Conservation (phyloP, 2,888 invertebrate species). For the Synanthedon andrenaeformis region DNA sequence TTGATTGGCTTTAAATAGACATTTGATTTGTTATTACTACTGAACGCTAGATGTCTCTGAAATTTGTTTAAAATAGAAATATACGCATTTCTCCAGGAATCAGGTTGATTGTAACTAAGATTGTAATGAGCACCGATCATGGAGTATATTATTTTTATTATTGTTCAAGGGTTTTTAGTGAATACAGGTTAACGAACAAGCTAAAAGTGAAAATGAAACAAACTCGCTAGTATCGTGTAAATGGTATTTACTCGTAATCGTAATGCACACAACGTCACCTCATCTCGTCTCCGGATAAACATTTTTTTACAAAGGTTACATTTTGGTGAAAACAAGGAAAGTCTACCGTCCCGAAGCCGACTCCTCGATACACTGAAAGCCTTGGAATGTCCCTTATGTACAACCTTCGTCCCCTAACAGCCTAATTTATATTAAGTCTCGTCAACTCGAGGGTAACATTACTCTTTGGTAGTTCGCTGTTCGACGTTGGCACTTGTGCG, state of each 20-base stretch:
- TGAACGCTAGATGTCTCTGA: too few species aligned
- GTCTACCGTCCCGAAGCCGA: conserved; percentile 42
- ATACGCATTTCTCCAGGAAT: too few species aligned
- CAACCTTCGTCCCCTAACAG: conserved; percentile 48
- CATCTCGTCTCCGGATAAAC: conserved; percentile 48
- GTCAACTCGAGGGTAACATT: conserved; percentile 64
- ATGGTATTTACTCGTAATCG: conserved; percentile 69
- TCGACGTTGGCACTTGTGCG: conserved; percentile 11
- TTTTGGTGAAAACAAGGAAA: conserved; percentile 62
- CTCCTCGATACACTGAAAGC: conserved; percentile 34
- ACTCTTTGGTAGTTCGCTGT: conserved; percentile 62
- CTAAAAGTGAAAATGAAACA: conserved; percentile 34
- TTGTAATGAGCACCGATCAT: too few species aligned
- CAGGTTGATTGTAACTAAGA: too few species aligned
- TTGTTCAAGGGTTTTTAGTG: too few species aligned
- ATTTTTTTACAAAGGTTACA: conserved; percentile 67
- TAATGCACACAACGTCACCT: conserved; percentile 53
- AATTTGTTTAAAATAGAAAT: too few species aligned
- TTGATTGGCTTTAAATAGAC: too few species aligned
- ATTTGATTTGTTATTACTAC: too few species aligned
- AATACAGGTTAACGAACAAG: too few species aligned
- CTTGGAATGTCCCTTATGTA: conserved; percentile 57
- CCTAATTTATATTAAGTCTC: conserved; percentile 51
- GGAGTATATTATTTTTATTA: too few species aligned
- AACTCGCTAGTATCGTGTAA: conserved; percentile 49